These are phyloP conservation scores for Raillietiella orientalis DNA, from an alignment of 2,888 invertebrate genomes.

Conservation along the genomic window DNA sequence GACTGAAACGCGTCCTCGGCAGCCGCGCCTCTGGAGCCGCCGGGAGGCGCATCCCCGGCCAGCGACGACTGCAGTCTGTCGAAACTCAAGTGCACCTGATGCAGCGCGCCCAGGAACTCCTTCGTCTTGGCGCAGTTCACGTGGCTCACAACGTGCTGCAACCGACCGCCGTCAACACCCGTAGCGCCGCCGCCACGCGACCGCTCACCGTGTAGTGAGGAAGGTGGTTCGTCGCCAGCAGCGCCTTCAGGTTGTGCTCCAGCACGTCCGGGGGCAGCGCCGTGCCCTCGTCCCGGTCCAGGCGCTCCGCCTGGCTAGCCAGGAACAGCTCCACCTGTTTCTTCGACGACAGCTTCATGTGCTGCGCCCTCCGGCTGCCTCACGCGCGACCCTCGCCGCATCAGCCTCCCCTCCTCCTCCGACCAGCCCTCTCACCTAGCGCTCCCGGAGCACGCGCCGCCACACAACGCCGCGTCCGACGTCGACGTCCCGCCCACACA, in stretches of 20 bases:
- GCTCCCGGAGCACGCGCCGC: no score
- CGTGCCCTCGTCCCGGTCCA: conserved; percentile 45
- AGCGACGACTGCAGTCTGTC: conserved; percentile 23
- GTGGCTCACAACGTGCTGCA: conserved; percentile 62
- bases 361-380: no score
- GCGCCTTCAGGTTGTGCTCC: conserved; percentile 33
- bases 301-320: conserved; percentile 45
- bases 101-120: conserved; percentile 52
- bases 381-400: no score
- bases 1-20: conserved; percentile 19
- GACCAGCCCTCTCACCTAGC: no score
- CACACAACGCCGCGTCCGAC: no score
- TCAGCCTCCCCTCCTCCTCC: no score
- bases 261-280: conserved; percentile 40
- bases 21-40: conserved; percentile 5
- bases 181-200: no score
- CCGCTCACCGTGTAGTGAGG: no score
- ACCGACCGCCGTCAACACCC: no score
- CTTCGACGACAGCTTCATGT: no score
- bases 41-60: no score
- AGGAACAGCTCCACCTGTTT: conserved; percentile 66
- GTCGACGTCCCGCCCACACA: no score
- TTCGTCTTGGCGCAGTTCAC: conserved; percentile 55
- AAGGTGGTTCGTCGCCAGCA: conserved; percentile 39
- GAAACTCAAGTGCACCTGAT: conserved; percentile 47